phyloP scores from a whole-genome alignment of 2,888 invertebrate species.

The Microplitis deprimator region DNA sequence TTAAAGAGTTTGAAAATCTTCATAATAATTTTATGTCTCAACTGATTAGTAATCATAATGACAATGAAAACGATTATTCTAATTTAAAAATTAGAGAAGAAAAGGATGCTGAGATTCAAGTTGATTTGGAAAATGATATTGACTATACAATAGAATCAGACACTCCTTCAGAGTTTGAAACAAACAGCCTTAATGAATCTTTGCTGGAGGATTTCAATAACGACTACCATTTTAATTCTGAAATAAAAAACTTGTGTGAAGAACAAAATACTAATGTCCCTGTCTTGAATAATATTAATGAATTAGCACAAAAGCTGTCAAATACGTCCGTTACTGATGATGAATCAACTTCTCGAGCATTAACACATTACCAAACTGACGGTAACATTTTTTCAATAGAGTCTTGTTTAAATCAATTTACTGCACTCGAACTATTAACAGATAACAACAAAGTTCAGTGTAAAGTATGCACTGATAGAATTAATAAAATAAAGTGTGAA shows the following conservation, averaged over 20 bases:
- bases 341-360: conserved; percentile 48
- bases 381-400: conserved; percentile 88
- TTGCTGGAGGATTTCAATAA: conserved; percentile 28
- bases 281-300: conserved; percentile 51
- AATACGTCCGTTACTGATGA: conserved; percentile 52
- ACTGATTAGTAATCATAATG: too few relatives aligned
- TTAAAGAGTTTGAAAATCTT: too few relatives aligned
- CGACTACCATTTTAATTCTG: conserved; percentile 28
- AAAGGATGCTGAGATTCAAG: background rate
- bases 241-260: background rate
- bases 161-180: background rate
- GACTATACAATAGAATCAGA: background rate
- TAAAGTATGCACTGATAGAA: conserved; percentile 87
- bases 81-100: too few relatives aligned
- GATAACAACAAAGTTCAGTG: conserved; percentile 95
- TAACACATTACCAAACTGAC: conserved; percentile 80
- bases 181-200: background rate
- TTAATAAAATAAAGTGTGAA: conserved; percentile 74
- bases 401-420: conserved; percentile 94
- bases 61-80: too few relatives aligned
- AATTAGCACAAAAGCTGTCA: conserved; percentile 55
- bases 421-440: conserved; percentile 89
- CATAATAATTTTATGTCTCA: too few relatives aligned
- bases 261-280: background rate
- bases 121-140: background rate